phyloP scores from a whole-genome alignment of 2,797 vertebrate genomes.

The Phoeniculus purpureus region DNA sequence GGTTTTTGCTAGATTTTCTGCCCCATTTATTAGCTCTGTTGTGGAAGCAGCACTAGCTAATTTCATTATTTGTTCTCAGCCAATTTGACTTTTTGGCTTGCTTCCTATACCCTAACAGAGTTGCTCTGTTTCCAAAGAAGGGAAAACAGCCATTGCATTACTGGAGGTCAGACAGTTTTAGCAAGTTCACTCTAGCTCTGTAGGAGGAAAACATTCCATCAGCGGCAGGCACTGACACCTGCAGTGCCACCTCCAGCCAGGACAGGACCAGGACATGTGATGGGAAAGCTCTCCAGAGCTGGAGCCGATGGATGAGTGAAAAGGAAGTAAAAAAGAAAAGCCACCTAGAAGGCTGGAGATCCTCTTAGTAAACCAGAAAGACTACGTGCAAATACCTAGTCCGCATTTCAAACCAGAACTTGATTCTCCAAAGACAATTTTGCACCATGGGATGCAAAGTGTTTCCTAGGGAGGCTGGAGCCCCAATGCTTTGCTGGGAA shows the following conservation, averaged over 20 bases:
- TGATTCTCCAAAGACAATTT: neutral
- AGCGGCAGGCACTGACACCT: neutral
- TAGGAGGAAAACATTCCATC: neutral
- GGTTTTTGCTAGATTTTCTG: conserved; percentile 21
- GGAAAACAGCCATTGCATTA: conserved; percentile 30
- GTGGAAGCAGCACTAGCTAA: conserved; percentile 40
- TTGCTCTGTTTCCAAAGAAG: conserved; percentile 59
- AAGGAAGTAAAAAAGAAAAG: no score
- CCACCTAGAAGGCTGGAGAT: neutral
- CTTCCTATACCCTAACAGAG: conserved; percentile 47
- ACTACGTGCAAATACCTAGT: neutral
- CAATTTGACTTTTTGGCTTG: conserved; percentile 62
- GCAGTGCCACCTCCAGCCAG: neutral
- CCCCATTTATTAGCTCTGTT: conserved; percentile 33
- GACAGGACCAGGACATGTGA: neutral
- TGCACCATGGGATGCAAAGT: neutral
- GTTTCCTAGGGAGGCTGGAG: neutral
- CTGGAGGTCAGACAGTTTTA: neutral
- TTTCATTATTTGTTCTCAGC: conserved; percentile 53
- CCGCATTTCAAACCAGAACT: neutral
- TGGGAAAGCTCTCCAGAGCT: neutral
- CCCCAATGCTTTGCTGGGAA: no score
- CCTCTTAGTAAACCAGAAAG: neutral
- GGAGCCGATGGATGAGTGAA: neutral
- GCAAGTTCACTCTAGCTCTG: neutral